Evolutionary conservation across 2,888 invertebrate genomes (phyloP).

Genomic region (Drosophila parthenogenetica): DNA sequence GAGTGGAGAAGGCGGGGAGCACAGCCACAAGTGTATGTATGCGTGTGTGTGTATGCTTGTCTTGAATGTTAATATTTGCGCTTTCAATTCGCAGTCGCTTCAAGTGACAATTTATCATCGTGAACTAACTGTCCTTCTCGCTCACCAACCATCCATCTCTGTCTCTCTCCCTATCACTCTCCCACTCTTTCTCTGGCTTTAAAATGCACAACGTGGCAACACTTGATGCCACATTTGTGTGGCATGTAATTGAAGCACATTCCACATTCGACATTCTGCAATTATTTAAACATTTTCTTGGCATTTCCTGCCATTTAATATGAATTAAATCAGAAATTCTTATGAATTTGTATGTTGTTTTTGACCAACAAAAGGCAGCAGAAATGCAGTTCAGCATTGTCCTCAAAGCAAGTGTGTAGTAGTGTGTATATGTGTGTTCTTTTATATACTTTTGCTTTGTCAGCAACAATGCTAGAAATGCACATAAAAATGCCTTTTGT

Average conservation of each 20-base stretch:
- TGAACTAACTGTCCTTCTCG: constrained; percentile 28
- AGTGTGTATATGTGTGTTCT: constrained; percentile 3
- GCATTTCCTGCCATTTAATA: constrained; percentile 71
- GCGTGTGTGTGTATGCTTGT: constrained; percentile 33
- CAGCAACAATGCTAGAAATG: constrained; percentile 51
- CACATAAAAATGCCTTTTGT: constrained; percentile 45
- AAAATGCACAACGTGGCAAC: constrained; percentile 32
- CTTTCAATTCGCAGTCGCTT: constrained; percentile 67
- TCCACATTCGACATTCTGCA: constrained; percentile 50
- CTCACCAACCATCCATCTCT: not conserved
- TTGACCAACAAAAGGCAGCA: constrained; percentile 44
- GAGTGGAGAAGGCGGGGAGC: too few relatives aligned
- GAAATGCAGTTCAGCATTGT: constrained; percentile 45
- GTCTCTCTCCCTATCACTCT: not conserved
- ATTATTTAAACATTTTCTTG: constrained; percentile 60
- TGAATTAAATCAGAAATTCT: constrained; percentile 74
- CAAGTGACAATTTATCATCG: constrained; percentile 60
- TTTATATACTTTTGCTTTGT: constrained; percentile 39
- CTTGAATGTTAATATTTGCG: constrained; percentile 75
- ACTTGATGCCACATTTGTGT: constrained; percentile 36
- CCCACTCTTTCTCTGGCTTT: constrained; percentile 10
- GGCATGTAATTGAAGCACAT: constrained; percentile 41
- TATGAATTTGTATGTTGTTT: constrained; percentile 47
- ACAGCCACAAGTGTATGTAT: constrained; percentile 60
- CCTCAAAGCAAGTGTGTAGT: constrained; percentile 17